These are phyloP conservation scores for Corythornis leucogaster DNA, from an alignment of 2,797 vertebrate species.

Conservation along the genomic window DNA sequence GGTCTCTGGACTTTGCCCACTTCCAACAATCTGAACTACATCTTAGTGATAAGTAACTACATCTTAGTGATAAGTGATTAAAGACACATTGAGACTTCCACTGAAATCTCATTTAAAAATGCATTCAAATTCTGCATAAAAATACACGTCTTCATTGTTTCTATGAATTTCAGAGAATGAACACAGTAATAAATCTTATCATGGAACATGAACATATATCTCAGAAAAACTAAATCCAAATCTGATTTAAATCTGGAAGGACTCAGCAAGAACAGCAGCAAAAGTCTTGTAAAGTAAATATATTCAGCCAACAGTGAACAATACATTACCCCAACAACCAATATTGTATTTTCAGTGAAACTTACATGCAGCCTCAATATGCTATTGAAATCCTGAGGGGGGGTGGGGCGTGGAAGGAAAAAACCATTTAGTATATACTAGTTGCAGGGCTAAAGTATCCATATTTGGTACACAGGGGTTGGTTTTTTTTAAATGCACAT, in stretches of 20 bases:
- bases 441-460: not conserved
- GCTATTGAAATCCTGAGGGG: not conserved
- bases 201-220: not conserved
- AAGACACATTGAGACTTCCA: not conserved
- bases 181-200: not conserved
- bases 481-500: not conserved
- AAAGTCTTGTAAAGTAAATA: conserved; percentile 1
- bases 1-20: not conserved
- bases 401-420: too few relatives aligned
- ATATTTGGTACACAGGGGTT: not conserved
- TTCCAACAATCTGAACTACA: not conserved
- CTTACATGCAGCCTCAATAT: not conserved
- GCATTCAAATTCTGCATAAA: not conserved
- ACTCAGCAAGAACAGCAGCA: not conserved
- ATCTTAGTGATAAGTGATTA: not conserved
- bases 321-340: not conserved
- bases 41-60: not conserved
- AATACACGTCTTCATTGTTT: not conserved
- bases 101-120: not conserved
- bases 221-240: conserved; percentile 13
- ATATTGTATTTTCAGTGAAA: not conserved
- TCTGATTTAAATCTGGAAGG: conserved; percentile 26
- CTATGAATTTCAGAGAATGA: not conserved
- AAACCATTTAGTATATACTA: not conserved
- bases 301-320: not conserved